Evolutionary conservation across 2,888 invertebrate species (phyloP), one percentile per base, ranked within the genome.

Genomic region (Drosophila monieri): DNA sequence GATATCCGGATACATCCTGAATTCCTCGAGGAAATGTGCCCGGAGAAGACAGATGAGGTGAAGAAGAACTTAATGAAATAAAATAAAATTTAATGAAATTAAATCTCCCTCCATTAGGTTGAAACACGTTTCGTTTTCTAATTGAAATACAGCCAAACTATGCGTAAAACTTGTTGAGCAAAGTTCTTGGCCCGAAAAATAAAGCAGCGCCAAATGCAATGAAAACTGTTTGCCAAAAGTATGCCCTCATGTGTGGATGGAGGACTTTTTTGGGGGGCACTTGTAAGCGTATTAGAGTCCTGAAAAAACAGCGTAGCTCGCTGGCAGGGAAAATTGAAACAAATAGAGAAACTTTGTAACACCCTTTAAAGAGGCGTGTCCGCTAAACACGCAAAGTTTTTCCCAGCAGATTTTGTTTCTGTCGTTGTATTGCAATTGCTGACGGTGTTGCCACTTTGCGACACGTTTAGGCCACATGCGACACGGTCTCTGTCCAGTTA

Each of bases 121-220:
- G 35, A 6, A 15, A n/a, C 18, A n/a, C 14, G 6, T 46, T 27
- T 39, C 10, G 48, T 14, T 52, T 68, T 67, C 58, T 81, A 80
- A 85, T 85, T 81, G 76, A 81, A 77, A 81, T 79, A 30, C 74
- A 54, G 76, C 54, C 51, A 72, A 80, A 74, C 77, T 73, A 53
- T 77, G 85, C 72, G 74, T 73, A 23, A 69, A 85, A 80, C 70
- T 83, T 74, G 76, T 72, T 69, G 51, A 71, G 41, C 60, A 67
- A 69, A 61, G 51, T 74, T 62, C 46, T 37, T 37, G 41, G 51
- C 25, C 14, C 41, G 27, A 54, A 60, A 65, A 30, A n/a, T 9
- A 41, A 52, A 52, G 23, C 35, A 51, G 51, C 51, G 32, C 43
- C 65, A 75, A 83, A 74, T 55, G 62, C 66, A 75, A 39, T 49